phyloP scores from a whole-genome alignment of 1,140 invertebrate species.

The Wiebesia pumilae region DNA sequence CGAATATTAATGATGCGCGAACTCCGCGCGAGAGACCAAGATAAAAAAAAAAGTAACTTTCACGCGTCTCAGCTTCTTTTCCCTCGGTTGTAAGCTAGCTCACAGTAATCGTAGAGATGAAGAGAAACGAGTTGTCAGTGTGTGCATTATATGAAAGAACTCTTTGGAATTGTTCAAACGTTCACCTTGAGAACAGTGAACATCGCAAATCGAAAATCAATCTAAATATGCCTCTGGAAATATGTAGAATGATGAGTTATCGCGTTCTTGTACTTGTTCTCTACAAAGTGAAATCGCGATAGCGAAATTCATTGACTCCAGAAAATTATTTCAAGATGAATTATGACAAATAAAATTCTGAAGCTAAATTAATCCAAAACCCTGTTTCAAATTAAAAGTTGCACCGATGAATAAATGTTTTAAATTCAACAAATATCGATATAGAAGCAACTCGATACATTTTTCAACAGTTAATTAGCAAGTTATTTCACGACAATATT shows the following conservation, averaged over 20 bases:
- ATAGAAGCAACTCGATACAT: too few species aligned
- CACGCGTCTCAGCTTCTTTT: constrained; percentile 51
- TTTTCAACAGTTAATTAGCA: too few species aligned
- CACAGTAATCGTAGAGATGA: constrained; percentile 68
- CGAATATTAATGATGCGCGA: constrained; percentile 74
- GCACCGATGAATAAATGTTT: too few species aligned
- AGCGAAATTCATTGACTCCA: neutral
- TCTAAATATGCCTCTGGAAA: neutral
- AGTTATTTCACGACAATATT: too few species aligned
- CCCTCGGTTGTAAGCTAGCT: constrained; percentile 56
- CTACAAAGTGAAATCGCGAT: neutral
- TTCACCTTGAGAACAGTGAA: neutral
- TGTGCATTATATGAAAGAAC: neutral
- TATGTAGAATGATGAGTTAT: neutral
- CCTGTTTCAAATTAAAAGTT: too few species aligned
- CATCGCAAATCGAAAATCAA: neutral
- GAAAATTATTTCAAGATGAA: too few species aligned
- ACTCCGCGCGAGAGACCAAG: constrained; percentile 21
- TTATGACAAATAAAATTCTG: too few species aligned
- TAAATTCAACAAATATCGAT: too few species aligned
- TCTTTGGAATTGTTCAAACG: neutral
- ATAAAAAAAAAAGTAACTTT: constrained; percentile 72
- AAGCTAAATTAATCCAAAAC: too few species aligned
- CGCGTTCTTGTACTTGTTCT: neutral
- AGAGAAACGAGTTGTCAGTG: constrained; percentile 70